Conservation (phyloP, 2,797 vertebrate genomes). For the Gallinago solitaria region DNA sequence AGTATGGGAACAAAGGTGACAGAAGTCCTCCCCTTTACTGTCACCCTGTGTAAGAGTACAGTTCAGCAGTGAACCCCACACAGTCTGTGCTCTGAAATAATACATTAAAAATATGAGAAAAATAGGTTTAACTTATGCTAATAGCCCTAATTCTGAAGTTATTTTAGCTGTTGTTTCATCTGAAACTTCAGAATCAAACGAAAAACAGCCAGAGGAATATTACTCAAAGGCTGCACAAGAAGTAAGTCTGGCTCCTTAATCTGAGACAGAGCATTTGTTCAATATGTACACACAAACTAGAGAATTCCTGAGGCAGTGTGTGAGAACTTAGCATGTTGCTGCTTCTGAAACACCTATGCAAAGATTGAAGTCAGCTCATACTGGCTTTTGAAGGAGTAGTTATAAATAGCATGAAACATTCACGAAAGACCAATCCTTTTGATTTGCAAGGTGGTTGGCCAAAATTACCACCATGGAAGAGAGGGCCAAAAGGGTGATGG, state of each 20-base stretch:
- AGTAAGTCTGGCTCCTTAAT: not conserved
- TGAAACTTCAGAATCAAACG: not conserved
- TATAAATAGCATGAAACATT: not conserved
- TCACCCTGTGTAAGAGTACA: not conserved
- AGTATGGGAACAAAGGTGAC: not conserved
- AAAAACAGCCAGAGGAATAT: not conserved
- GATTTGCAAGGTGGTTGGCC: not conserved
- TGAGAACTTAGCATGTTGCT: not conserved
- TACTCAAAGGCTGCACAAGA: too few species aligned
- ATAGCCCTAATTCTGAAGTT: not conserved
- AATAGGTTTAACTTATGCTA: not conserved
- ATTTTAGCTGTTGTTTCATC: not conserved
- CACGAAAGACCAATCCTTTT: not conserved
- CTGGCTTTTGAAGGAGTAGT: not conserved
- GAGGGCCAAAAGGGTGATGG: not conserved
- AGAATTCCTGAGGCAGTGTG: not conserved
- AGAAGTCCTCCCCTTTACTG: not conserved
- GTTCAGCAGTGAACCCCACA: not conserved
- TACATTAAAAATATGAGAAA: not conserved
- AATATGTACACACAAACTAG: not conserved
- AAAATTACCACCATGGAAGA: not conserved
- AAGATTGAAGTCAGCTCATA: not conserved
- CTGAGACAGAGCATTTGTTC: not conserved
- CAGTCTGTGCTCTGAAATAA: not conserved
- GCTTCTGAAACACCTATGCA: not conserved